Conservation (phyloP, 1,140 invertebrate genomes). For the Leptinotarsa undecemlineata region DNA sequence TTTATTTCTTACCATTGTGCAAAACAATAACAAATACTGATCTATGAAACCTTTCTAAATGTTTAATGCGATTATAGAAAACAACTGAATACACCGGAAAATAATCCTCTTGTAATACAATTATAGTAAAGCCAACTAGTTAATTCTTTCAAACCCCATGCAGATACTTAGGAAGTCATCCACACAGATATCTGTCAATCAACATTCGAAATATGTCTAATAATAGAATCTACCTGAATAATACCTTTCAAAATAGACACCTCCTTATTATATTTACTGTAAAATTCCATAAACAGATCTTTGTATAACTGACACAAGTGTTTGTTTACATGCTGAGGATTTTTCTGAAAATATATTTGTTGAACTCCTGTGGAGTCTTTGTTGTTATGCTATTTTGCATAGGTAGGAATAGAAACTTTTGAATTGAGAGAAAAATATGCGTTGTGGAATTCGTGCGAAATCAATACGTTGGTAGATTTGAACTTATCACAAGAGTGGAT, state of each 20-base stretch:
- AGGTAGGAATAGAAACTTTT: background rate
- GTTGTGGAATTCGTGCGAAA: too few relatives aligned
- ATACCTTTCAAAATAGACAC: background rate
- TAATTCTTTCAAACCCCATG: background rate
- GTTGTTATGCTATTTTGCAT: background rate
- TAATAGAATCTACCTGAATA: background rate
- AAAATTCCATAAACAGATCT: background rate
- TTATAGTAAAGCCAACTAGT: background rate
- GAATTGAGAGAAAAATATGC: too few relatives aligned
- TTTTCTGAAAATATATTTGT: background rate
- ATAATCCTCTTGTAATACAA: background rate
- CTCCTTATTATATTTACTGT: background rate
- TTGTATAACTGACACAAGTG: background rate
- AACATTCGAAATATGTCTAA: background rate
- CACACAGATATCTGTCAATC: background rate
- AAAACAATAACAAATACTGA: too few relatives aligned
- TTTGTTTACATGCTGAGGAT: background rate
- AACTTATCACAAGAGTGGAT: too few relatives aligned
- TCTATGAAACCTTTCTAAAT: too few relatives aligned
- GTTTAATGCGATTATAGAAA: background rate
- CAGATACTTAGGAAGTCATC: background rate
- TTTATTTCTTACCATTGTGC: too few relatives aligned
- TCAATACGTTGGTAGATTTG: too few relatives aligned
- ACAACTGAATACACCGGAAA: background rate
- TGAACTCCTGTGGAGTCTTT: background rate